Conservation (phyloP, 2,113 vertebrate species). For the Leucopternis melanops region DNA sequence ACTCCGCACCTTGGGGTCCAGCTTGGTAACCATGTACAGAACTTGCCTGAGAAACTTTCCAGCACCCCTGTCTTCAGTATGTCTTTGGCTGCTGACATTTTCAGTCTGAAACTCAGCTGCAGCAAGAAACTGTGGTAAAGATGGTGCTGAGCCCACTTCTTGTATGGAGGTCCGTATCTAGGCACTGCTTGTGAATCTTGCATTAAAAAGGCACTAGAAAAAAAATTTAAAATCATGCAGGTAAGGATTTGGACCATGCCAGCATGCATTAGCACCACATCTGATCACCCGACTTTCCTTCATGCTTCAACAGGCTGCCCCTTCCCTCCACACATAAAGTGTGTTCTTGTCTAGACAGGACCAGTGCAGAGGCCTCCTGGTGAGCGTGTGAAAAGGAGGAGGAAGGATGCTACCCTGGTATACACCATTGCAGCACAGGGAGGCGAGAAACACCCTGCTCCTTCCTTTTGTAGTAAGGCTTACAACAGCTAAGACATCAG, state of each 20-base stretch:
- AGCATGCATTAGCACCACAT: not conserved
- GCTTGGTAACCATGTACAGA: not conserved
- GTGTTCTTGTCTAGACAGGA: not conserved
- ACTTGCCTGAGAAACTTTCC: not conserved
- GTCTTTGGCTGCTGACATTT: not conserved
- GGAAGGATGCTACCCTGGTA: not conserved
- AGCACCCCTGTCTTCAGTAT: not conserved
- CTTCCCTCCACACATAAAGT: not conserved
- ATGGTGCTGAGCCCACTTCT: not conserved
- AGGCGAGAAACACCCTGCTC: not conserved
- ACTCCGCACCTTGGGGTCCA: not conserved
- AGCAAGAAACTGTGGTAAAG: not conserved
- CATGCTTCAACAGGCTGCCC: not conserved
- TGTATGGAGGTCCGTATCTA: rapidly evolving
- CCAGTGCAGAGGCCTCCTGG: not conserved
- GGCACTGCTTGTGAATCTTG: not conserved
- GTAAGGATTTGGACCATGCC: not conserved
- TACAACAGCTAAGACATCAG: not conserved
- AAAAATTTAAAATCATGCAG: not conserved
- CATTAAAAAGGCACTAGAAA: not conserved
- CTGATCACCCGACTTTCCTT: not conserved
- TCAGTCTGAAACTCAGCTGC: not conserved
- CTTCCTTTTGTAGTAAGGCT: not conserved
- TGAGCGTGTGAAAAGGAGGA: rapidly evolving
- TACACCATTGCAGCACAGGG: not conserved